Percentiles rank a stretch among this genome's conserved stretches.
Conservation (phyloP, 1,140 invertebrate species). For the Sinella curviseta region DNA sequence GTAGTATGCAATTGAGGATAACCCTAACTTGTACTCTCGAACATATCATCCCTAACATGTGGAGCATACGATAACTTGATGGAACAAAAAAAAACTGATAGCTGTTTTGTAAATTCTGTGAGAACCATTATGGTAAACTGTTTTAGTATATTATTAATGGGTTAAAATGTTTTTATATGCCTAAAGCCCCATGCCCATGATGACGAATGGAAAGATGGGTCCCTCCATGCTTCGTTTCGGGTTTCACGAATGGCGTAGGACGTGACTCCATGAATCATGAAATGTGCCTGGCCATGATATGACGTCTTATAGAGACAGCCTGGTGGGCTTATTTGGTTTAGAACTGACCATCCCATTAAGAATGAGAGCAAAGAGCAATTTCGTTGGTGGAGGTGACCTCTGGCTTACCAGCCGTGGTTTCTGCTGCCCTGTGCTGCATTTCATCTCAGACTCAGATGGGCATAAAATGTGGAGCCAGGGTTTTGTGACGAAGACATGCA, state of each 20-base stretch:
- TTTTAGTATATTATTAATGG: conserved; percentile 37
- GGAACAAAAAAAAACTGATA: too few relatives aligned
- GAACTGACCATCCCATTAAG: conserved; percentile 2
- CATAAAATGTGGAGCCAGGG: conserved; percentile 13
- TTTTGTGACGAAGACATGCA: conserved; percentile 18
- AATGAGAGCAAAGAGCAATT: conserved; percentile 26
- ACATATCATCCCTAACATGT: too few relatives aligned
- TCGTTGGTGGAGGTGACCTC: conserved; percentile 31
- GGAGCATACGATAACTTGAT: too few relatives aligned
- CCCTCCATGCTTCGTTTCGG: conserved; percentile 39
- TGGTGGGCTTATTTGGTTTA: conserved; percentile 30
- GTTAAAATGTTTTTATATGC: conserved; percentile 46
- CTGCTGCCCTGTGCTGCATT: conserved; percentile 29
- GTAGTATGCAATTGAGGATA: too few relatives aligned
- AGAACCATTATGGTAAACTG: not conserved
- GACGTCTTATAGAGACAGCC: conserved; percentile 37
- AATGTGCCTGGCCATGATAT: conserved; percentile 19
- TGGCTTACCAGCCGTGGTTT: conserved; percentile 33
- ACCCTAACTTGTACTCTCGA: too few relatives aligned
- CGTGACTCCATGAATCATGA: conserved; percentile 32
- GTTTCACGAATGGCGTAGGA: conserved; percentile 41
- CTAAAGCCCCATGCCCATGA: conserved; percentile 44
- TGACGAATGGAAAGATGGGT: conserved; percentile 44
- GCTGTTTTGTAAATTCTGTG: not conserved
- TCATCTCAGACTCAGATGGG: conserved; percentile 33